Evolutionary conservation across 2,888 invertebrate genomes (phyloP).

Genomic region (Psylliodes chrysocephalus): DNA sequence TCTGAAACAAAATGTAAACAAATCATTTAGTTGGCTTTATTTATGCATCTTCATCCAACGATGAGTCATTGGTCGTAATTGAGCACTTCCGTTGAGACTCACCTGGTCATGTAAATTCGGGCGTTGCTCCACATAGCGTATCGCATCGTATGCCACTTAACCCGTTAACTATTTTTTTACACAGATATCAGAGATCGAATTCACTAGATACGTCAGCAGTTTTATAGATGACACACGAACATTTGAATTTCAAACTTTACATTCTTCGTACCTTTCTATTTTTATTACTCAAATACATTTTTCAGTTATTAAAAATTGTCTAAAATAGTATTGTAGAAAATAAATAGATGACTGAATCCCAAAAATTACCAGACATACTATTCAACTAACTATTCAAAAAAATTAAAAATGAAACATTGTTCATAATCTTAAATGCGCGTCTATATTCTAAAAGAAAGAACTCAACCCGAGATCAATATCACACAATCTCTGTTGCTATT

Average conservation of each 20-base stretch:
- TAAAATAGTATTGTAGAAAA: no score
- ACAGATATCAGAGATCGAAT: constrained; percentile 14
- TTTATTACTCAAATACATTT: no score
- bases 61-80: constrained; percentile 58
- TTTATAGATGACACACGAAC: constrained; percentile 26
- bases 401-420: no score
- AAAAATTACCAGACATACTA: no score
- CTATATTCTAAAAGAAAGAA: no score
- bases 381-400: no score
- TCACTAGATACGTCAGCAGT: constrained; percentile 15
- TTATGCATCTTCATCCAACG: constrained; percentile 34
- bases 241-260: not conserved
- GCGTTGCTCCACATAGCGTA: constrained; percentile 24
- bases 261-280: no score
- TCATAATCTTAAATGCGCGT: no score
- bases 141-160: constrained; percentile 15
- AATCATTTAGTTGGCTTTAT: constrained; percentile 18
- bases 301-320: no score
- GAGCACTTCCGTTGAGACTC: constrained; percentile 57
- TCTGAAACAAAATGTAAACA: constrained; percentile 16
- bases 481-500: no score
- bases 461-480: no score
- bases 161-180: constrained; percentile 20
- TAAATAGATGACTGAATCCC: no score
- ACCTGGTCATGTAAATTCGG: constrained; percentile 53